These are phyloP conservation scores for Rugalucina vietnamica DNA, from an alignment of 2,888 invertebrate genomes.

Conservation along the genomic window DNA sequence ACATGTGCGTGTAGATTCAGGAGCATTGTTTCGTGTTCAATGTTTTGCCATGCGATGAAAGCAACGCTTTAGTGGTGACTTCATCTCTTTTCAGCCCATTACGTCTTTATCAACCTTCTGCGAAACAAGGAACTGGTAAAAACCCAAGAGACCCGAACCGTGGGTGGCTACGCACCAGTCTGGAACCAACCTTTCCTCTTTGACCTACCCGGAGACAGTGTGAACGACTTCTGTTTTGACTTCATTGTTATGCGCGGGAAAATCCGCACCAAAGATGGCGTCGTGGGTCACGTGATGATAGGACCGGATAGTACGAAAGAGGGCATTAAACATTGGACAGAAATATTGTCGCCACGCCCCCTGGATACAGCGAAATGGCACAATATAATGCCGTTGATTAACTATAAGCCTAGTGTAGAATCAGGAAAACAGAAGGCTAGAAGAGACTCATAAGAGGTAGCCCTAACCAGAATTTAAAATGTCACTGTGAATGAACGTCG, in stretches of 20 bases:
- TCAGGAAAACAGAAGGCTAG: not conserved
- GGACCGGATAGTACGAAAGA: constrained; percentile 66
- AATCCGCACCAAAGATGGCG: constrained; percentile 70
- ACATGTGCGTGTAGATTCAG: no score
- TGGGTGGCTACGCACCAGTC: constrained; percentile 69
- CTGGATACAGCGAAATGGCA: constrained; percentile 76
- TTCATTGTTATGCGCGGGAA: constrained; percentile 74
- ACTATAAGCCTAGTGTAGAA: constrained; percentile 31
- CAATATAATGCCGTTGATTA: constrained; percentile 69
- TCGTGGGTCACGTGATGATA: constrained; percentile 76
- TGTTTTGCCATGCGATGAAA: no score
- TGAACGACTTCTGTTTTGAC: constrained; percentile 67
- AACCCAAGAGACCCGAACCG: constrained; percentile 65
- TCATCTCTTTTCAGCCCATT: constrained; percentile 70
- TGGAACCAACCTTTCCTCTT: constrained; percentile 80
- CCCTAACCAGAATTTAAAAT: not conserved
- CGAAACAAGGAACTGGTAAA: constrained; percentile 59
- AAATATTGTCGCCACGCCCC: constrained; percentile 66
- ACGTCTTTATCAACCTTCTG: constrained; percentile 71
- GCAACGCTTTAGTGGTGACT: no score
- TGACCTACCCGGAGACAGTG: constrained; percentile 60
- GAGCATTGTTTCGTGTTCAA: no score
- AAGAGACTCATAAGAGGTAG: not conserved
- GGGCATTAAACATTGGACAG: constrained; percentile 74
- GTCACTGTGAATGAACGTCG: not conserved